Base-by-base conservation (phyloP, 2,113 vertebrate species). In the Anoura caudifer region DNA sequence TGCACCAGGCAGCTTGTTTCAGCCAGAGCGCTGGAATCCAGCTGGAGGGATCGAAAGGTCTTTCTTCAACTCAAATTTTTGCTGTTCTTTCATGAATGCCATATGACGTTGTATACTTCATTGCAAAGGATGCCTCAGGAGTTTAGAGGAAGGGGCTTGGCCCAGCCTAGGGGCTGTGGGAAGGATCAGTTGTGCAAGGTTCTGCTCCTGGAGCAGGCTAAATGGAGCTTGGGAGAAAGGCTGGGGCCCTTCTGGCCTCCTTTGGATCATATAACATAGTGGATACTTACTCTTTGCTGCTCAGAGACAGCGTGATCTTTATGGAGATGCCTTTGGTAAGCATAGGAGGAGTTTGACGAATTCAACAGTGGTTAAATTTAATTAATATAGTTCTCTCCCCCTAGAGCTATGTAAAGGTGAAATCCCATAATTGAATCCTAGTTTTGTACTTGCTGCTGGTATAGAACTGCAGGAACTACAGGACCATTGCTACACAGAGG, bases 331-430 rank as follows among this genome's bases (percentile, higher is more conserved):
- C 87, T 63, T 56, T 45, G 87, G 75, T 47, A 94, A 85, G 76
- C 43, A 72, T 13, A 41, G 28, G 41, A 52, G 41, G 61, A 70
- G 8, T 72, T 36, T 33, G 52, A 19, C 19, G 59, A 90, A 84
- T 95, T 90, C 93, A 90, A 82, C 75, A 92, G 81, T 8, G 65
- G 26, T 87, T 94, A 28, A 19, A 59, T 94, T 85, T 95, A 92
- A 95, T 95, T 88, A 93, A 92, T 72, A 84, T 36, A 63, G 65
- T 84, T 84, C 69, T 94, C 24, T 43, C 61, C 14, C 69, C 84
- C 65, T 92, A 80, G 47, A 95, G 88, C 76, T 85, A 38, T 50
- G 22, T 73, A 26, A 84, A 59, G 63, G 81, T 72, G 72, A 41
- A 73, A 92, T 87, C 17, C 50, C 36, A 16, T 67, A 86, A 59